A percentile compares a stretch with the other conserved stretches of the same genome.
These are phyloP conservation scores for Leptopilina boulardi DNA, from an alignment of 1,140 invertebrate species.

Conservation along the genomic window DNA sequence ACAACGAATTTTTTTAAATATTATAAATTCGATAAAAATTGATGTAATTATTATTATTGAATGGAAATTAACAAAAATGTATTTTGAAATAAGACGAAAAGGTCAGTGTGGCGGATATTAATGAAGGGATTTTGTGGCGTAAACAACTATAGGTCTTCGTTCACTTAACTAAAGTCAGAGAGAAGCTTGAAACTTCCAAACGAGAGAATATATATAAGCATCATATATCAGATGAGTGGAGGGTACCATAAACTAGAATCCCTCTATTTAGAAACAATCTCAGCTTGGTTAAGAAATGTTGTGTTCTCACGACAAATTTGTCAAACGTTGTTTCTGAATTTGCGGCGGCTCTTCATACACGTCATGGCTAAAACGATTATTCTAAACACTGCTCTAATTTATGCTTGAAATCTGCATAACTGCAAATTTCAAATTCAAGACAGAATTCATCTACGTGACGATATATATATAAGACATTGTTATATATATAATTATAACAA, in stretches of 20 bases:
- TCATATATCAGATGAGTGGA: conserved; percentile 18
- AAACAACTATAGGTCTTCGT: conserved; percentile 21
- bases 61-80: background rate
- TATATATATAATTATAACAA: no score
- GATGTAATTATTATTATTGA: background rate
- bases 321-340: conserved; percentile 21
- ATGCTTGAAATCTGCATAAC: conserved; percentile 5
- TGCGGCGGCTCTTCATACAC: conserved; percentile 1
- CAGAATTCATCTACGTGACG: background rate
- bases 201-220: conserved; percentile 3
- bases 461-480: conserved; percentile 5
- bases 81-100: background rate
- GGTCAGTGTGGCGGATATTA: conserved; percentile 26
- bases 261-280: conserved; percentile 28
- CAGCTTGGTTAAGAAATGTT: conserved; percentile 17
- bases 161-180: conserved; percentile 14
- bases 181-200: conserved; percentile 18
- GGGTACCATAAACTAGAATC: conserved; percentile 9
- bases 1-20: no score
- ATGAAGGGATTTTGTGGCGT: conserved; percentile 20
- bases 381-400: conserved; percentile 22
- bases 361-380: conserved; percentile 7
- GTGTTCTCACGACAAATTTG: conserved; percentile 19
- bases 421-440: conserved; percentile 1
- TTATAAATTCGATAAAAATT: background rate